Base-by-base conservation (phyloP, 2,797 vertebrate species). In the Eospalax fontanierii region DNA sequence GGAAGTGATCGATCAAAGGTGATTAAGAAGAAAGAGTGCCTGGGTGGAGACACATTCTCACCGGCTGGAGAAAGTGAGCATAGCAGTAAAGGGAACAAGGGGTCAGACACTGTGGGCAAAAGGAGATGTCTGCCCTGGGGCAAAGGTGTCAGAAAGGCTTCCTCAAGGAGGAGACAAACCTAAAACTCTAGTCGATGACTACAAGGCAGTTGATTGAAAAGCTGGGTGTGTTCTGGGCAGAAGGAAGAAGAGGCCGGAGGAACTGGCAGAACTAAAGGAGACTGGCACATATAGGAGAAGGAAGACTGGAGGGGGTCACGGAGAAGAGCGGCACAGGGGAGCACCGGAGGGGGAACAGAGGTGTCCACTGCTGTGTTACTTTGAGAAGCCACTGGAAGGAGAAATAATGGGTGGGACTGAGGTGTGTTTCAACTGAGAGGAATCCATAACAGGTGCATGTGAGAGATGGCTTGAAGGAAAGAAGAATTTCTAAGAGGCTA, bases 1-100 rank as follows among this genome's bases (percentile, higher is more conserved):
- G 40, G 50, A 71, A 38, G 4, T 5, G 5, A 35, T 0, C n/a
- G 14, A 0, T 26, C n/a, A 28, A 33, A 8, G 2, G 0, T 3
- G 33, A 30, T 14, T 3, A 46, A 54, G 33, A 54, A 12, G 33
- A 92, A 43, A 11, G 5, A 0, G 1, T 4, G 9, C 1, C 10
- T 1, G 7, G 1, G 35, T 24, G 14, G 50, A 24, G 15, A 21
- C 3, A 0, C 2, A 12, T 50, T 0, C 38, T 18, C 38, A 10
- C 38, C 43, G 22, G 14, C 6, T 28, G 26, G 1, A 19, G 65
- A 91, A 9, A n/a, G 46, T 9, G 35, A 65, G 2, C 18, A 50
- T 0, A 26, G 24, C 33, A 6, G 9, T 2, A 4, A 76, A 57
- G 16, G 30, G 26, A 1, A 6, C 12, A 54, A 10, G 1, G 22